Evolutionary conservation across 2,797 vertebrate species (phyloP).

Genomic region (Scyliorhinus canicula): DNA sequence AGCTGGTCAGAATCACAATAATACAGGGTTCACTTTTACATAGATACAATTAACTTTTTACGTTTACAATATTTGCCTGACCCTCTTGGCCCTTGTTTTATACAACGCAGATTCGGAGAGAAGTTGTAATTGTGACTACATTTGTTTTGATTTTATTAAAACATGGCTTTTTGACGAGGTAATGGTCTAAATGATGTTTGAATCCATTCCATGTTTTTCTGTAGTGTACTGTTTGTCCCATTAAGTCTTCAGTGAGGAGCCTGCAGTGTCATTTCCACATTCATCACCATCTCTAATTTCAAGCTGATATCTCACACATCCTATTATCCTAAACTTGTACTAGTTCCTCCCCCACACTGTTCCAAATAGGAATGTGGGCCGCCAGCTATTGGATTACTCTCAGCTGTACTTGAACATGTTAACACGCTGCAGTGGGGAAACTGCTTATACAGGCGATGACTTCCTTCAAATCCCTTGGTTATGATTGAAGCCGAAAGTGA

Average conservation of each 20-base stretch:
- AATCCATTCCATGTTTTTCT: background rate
- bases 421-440: background rate
- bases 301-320: background rate
- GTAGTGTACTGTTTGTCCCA: background rate
- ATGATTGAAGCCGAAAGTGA: background rate
- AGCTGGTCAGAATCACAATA: background rate
- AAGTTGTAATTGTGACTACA: background rate
- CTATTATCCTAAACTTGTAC: background rate
- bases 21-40: background rate
- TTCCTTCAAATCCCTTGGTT: background rate
- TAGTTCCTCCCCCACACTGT: background rate
- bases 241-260: background rate
- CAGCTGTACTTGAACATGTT: background rate
- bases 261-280: background rate
- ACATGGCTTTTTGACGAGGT: background rate
- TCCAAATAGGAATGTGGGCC: background rate
- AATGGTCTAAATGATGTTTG: background rate
- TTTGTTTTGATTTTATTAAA: background rate
- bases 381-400: background rate
- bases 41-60: background rate
- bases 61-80: background rate
- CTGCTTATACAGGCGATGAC: no score
- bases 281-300: background rate
- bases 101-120: background rate
- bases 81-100: background rate